A percentile compares a stretch with the other conserved stretches of the same genome.
Evolutionary conservation across 2,113 vertebrate genomes (phyloP).

Genomic region (Poecilia latipinna): DNA sequence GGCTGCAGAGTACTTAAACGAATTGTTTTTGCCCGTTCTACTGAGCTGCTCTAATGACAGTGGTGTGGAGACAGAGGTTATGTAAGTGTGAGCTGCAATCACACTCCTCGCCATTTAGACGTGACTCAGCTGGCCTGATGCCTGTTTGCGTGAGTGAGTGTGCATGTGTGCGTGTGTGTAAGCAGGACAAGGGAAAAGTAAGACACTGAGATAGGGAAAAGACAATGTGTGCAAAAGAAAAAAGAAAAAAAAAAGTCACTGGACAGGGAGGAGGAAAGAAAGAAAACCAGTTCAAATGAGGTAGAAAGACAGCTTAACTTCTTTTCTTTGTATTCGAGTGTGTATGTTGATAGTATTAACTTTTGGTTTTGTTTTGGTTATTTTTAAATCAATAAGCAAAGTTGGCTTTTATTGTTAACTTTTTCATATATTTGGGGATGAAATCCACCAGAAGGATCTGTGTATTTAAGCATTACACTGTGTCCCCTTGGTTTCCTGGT

Average conservation of each 20-base stretch:
- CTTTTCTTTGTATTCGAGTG: not conserved
- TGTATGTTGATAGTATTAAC: not conserved
- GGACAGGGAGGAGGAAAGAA: not conserved
- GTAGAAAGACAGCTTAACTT: not conserved
- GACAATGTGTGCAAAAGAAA: constrained; percentile 9
- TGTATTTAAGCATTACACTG: constrained; percentile 29
- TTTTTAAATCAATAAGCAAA: not conserved
- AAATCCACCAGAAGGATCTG: constrained; percentile 13
- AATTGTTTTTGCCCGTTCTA: constrained; percentile 62
- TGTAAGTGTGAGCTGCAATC: constrained; percentile 78
- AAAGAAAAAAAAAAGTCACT: constrained; percentile 3
- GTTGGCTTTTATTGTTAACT: not conserved
- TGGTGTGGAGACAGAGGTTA: constrained; percentile 76
- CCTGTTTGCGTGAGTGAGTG: constrained; percentile 48
- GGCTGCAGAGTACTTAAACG: constrained; percentile 59
- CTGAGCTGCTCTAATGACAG: constrained; percentile 71
- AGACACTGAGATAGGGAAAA: constrained; percentile 6
- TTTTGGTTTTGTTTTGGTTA: not conserved
- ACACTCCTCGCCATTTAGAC: constrained; percentile 72
- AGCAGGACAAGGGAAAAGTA: constrained; percentile 1
- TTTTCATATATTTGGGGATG: constrained; percentile 14
- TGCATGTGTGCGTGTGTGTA: constrained; percentile 27
- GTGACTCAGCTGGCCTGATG: constrained; percentile 76
- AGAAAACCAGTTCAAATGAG: not conserved
- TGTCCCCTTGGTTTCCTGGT: constrained; percentile 64